Base-by-base conservation (phyloP, 2,888 invertebrate genomes). In the Lamellibrachia columna region DNA sequence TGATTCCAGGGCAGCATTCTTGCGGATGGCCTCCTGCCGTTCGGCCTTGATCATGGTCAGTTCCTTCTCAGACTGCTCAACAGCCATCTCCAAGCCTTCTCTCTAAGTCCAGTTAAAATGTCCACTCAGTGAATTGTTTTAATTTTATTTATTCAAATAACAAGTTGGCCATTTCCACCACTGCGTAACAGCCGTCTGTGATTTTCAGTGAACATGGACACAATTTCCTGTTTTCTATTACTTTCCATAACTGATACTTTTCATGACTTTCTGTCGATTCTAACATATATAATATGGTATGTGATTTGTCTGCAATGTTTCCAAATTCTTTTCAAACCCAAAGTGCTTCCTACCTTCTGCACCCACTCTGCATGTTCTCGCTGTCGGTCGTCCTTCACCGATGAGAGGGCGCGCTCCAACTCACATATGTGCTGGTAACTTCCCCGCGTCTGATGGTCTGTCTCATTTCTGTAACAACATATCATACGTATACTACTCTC, bases 11-110 rank as follows among this genome's bases (percentile, higher is more conserved):
- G 93, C 93, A 9, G 95, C 93, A 53, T 94, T 94, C 90, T 93
- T 94, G 58, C 94, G 94, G 7, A 94, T 92, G 11, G 95, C 94
- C 90, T 95, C 95, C 93, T 95, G 95, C 92, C 95, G 94, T 92
- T 95, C 95, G 53, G 93, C 93, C 91, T 94, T 94, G 53, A 94
- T 92, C 91, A 94, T 94, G 2, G 94, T 93, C 92, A 95, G 94
- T 92, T 95, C 95, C 92, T 94, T 95, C 93, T 96, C 95, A 15
- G 95, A 94, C 58, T 95, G 94, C 91, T 95, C 95, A 91, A 95
- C 92, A 7, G 95, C 94, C 2, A 94, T 93, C 93, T 96, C 95
- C 91, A 95, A 92, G 9, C 95, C 94, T 91, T 95, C 95, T 60
- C 95, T 94, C 96, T 96, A 93, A 90, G 93, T 93, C 53, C 90